Evolutionary conservation across 2,797 vertebrate genomes (phyloP), one percentile per base, ranked within the genome.

Genomic region (Peromyscus melanophrys): DNA sequence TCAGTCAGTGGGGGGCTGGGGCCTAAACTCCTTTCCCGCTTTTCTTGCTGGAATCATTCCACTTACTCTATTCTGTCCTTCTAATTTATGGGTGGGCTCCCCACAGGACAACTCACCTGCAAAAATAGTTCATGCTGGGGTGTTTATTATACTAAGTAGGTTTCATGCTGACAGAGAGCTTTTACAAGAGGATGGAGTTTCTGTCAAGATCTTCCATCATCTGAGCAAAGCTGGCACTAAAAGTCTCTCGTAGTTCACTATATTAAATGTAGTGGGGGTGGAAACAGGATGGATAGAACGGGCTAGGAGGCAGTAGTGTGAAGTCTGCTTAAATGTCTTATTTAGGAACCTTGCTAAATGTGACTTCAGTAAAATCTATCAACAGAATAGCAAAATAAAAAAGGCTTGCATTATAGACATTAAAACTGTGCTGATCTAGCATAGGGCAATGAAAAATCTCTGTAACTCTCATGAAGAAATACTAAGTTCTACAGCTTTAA

Each of bases 121-220:
- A 99, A 99, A 99, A 99, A 99, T 99, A 99, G 98, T 98, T 98
- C 98, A 98, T 98, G 98, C 98, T 98, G 99, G 98, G 98, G 98
- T 99, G 99, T 99, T 99, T 99, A 99, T 99, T 99, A 98, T 99
- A 99, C 98, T 99, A 99, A 99, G 99, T 99, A 99, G 99, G 98
- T 98, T 98, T 98, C 99, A 98, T 97, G 98, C 98, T 98, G 98
- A 96, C 98, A 98, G 97, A 97, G 98, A 98, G 98, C 98, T 98
- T 98, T 98, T 98, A 98, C 98, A 98, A 98, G 98, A 96, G 95
- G 96, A 98, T 98, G 96, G 97, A 98, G 96, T 98, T 98, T 98
- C 98, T 98, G 99, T 98, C 98, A 99, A 96, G 97, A 97, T 98
- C 98, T 98, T 98, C 98, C 98, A 98, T 98, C 98, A 98, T 98